Base-by-base conservation (phyloP, 2,113 vertebrate genomes). In the Eubucco bourcierii region DNA sequence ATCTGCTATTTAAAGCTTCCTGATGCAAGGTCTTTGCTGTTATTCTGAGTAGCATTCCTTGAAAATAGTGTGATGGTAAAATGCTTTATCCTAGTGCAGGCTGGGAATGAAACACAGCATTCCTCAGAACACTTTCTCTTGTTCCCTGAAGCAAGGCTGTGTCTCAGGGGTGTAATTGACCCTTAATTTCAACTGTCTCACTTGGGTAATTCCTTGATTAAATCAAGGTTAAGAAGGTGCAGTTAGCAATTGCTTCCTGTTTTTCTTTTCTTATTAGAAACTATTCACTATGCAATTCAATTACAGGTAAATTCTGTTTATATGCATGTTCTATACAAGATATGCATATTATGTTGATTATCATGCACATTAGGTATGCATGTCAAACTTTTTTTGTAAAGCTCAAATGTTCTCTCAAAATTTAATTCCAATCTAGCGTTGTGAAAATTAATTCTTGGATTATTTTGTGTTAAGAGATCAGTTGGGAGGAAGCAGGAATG, bases 131-230 rank as follows among this genome's bases (percentile, higher is more conserved):
- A 20, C 23, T 63, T 78, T 56, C 10, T 72, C 9, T 76, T 76
- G 21, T 68, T 93, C 46, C n/a, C 55, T 82, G 78, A 70, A 87
- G 78, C 59, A 86, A 76, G 46, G 23, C 64, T 65, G 17, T 1
- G 5, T 89, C 72, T 92, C 91, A 60, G 7, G 61, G 47, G 73
- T 64, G 27, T 85, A 66, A 85, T 39, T 94, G 65, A 80, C 68
- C 37, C 81, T 72, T 87, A 85, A 91, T 96, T 95, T 83, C 60
- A 91, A 4, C 37, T 52, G 72, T 77, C 52, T 90, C 41, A 41
- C 67, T 93, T 83, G 53, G 70, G 28, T 37, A 83, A 67, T 90
- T 90, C 27, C 16, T 20, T 1, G 25, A 27, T 94, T 90, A 90
- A 90, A 85, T 87, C 39, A 80, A 87, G 60, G 50, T 59, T 90